Base-by-base conservation (phyloP, 1,140 invertebrate species). In the Brachionus paranguensis region DNA sequence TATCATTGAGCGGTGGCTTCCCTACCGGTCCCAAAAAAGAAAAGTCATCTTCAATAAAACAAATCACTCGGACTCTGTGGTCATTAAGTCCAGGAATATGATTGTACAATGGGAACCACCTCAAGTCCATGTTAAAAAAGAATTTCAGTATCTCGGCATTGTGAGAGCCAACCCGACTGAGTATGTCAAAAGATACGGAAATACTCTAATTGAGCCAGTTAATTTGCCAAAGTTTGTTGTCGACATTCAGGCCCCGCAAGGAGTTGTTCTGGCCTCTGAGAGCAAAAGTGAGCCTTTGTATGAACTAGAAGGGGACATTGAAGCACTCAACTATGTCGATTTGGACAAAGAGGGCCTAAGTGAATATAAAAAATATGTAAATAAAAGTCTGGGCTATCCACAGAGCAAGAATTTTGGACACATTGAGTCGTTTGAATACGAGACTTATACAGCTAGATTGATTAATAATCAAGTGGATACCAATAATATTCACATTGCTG, bases 41-140 rank as follows among this genome's bases (percentile, higher is more conserved):
- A 50, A 55, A 37, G 83, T 84, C n/a, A 84, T 84, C 17, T 84
- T 70, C 37, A 68, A 84, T 11, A 68, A 37, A 74, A 29, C 68
- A 37, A 20, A 14, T 70, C 12, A 74, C 27, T 2, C 20, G 14
- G 43, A 60, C 27, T 29, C 27, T n/a, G 10, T 24, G 47, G 12
- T 24, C 4, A 10, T 50, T 24, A 76, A 76, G 20, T 45, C 41
- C 7, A 84, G 53, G 20, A 84, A 84, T 84, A 8, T 84, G 8
- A 84, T 84, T 17, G 74, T 84, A 37, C 83, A 84, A 74, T 84
- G 83, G 83, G 65, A 60, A 84, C n/a, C 64, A 8, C 37, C 83
- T 3, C 24, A 84, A 84, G 33, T 55, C 12, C 33, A 83, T 20
- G 6, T 83, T 29, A 60, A 64, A 33, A 68, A 60, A 83, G 37